Evolutionary conservation across 2,888 invertebrate species (phyloP), one percentile per base, ranked within the genome.

Genomic region (Dryomyza anilis): DNA sequence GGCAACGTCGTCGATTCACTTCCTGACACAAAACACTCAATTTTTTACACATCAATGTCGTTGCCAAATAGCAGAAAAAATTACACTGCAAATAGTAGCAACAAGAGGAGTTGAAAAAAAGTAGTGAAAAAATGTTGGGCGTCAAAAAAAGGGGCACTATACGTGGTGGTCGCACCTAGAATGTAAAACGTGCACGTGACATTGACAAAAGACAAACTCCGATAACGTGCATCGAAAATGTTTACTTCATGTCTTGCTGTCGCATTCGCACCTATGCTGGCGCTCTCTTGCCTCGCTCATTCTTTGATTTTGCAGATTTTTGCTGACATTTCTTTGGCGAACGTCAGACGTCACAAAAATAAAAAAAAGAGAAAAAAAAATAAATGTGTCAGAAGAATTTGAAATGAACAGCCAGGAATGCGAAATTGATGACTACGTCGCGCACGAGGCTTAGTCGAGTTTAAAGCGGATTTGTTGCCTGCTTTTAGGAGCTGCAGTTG

Each of bases 131-230:
- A 46, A 46, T 7, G 23, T n/a, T n/a, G n/a, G n/a, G n/a, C n/a
- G n/a, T n/a, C n/a, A 46, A 10, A 46, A 21, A 46, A 23, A 48
- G 46, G 10, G 12, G 5, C n/a, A 16, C 16, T 3, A 10, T 3
- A 30, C 8, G 39, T 14, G 10, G 33, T n/a, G n/a, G n/a, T n/a
- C n/a, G n/a, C n/a, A n/a, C n/a, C n/a, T n/a, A n/a, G n/a, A n/a
- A n/a, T n/a, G n/a, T n/a, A n/a, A 36, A 60, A 52, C 55, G 66
- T 64, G 66, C 69, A 67, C 67, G 69, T 70, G 74, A 74, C 73
- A 75, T 73, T 75, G 74, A 72, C 74, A 72, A 66, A 70, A 72
- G 66, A 68, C 70, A 70, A 53, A 63, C 61, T 59, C 33, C 55
- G 48, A 27, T 46, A 33, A 33, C 36, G 59, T 45, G 64, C 52